A percentile compares a stretch with the other conserved stretches of the same genome.
Evolutionary conservation across 2,888 invertebrate genomes (phyloP).

Genomic region (Lampropteryx suffumata): DNA sequence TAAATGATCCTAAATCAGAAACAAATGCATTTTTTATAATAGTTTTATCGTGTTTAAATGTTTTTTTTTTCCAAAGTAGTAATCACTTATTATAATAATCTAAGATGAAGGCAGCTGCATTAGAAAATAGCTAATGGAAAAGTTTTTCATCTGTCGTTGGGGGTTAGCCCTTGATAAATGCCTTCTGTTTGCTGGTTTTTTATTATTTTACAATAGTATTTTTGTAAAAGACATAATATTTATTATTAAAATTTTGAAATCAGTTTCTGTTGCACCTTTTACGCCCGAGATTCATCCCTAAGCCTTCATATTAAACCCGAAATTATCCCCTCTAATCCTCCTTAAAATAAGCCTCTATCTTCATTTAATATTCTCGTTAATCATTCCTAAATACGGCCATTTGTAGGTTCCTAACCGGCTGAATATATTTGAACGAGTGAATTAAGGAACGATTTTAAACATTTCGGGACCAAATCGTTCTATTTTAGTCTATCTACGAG

Average conservation of each 20-base stretch:
- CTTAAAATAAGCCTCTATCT: constrained; percentile 31
- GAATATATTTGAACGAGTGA: constrained; percentile 30
- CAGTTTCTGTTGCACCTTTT: constrained; percentile 1
- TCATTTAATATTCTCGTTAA: constrained; percentile 34
- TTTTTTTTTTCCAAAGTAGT: too few relatives aligned
- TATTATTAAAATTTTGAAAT: not conserved
- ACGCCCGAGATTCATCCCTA: constrained; percentile 8
- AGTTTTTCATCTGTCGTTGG: too few relatives aligned
- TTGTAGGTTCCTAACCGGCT: constrained; percentile 24
- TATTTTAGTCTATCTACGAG: constrained; percentile 14
- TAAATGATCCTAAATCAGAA: too few relatives aligned
- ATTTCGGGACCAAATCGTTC: constrained; percentile 4
- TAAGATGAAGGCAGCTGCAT: too few relatives aligned
- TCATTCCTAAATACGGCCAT: constrained; percentile 33
- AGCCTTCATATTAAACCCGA: constrained; percentile 22
- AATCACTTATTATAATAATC: too few relatives aligned
- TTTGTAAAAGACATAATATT: too few relatives aligned
- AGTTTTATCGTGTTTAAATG: too few relatives aligned
- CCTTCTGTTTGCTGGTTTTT: too few relatives aligned
- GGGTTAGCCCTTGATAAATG: too few relatives aligned
- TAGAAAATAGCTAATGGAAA: too few relatives aligned
- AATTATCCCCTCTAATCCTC: constrained; percentile 29
- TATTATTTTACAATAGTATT: too few relatives aligned
- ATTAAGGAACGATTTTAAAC: constrained; percentile 29
- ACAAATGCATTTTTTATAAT: too few relatives aligned